Base-by-base conservation (phyloP, 2,888 invertebrate genomes). In the Dynastes tityus region DNA sequence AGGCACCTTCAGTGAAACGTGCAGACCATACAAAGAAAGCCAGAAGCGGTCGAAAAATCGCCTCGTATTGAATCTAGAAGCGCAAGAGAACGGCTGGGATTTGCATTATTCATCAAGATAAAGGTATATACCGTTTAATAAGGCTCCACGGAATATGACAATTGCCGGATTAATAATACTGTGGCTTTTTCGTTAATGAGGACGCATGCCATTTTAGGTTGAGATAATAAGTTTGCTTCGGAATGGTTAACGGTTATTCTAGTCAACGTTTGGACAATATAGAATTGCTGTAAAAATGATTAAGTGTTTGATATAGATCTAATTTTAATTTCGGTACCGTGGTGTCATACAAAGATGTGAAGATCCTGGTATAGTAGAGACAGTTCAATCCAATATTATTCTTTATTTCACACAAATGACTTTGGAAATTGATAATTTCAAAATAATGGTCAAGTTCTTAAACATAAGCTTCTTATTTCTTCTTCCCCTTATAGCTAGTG, bases 51-150 rank as follows among this genome's bases (percentile, higher is more conserved):
- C 63, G 29, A 63, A 27, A 61, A 63, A 63, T 63, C 63, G 63
- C 29, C 13, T 63, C 63, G 29, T 27, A 63, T 63, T 63, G 29
- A 63, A 63, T 63, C 29, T 63, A 32, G 63, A 32, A 63, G 29
- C 63, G 32, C 9, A 29, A 63, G 1, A 32, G 63, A 63, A 63
- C 63, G 32, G 8, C 13, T 55, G 2, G 11, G 68, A n/a, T 51
- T 68, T 68, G 51, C 51, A 68, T 68, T 68, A 68, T 68, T 68
- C 68, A 68, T 68, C 51, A 29, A 51, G 45, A 51, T 51, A 68
- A 68, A 68, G 29, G 51, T 27, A 58, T 58, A 58, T 16, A 22
- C n/a, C 22, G 45, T 51, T 68, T 68, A 51, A 68, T 51, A 51
- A 68, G 27, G 16, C 29, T 51, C 68, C 53, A 51, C 5, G 51